These are phyloP conservation scores for Nycticorax nycticorax DNA, from an alignment of 2,113 vertebrate genomes.

Conservation along the genomic window DNA sequence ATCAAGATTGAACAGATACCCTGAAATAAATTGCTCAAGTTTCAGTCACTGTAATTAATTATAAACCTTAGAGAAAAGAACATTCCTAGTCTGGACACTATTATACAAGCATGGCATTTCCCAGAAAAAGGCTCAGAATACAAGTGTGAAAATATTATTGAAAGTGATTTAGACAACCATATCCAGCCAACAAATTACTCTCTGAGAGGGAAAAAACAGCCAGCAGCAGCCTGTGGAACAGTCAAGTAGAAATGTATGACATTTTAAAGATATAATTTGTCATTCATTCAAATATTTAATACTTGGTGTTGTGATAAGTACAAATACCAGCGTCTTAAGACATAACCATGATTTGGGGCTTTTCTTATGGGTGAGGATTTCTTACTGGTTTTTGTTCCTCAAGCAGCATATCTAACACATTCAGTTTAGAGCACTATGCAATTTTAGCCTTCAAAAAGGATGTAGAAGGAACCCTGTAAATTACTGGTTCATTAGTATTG, in stretches of 20 bases:
- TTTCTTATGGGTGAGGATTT: neutral
- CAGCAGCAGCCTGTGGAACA: neutral
- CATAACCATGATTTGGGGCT: neutral
- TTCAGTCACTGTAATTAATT: neutral
- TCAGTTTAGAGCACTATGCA: neutral
- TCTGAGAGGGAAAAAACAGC: neutral
- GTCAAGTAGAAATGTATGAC: neutral
- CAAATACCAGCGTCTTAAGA: neutral
- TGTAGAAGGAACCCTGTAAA: neutral
- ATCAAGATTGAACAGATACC: neutral
- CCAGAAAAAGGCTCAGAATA: neutral
- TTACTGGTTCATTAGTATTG: neutral
- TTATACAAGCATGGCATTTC: neutral
- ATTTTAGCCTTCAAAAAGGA: neutral
- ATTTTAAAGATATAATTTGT: neutral
- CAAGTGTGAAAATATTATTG: neutral
- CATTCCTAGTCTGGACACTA: neutral
- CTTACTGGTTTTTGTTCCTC: neutral
- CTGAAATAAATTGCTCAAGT: neutral
- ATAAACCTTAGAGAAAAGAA: neutral
- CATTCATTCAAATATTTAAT: neutral
- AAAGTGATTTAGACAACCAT: neutral
- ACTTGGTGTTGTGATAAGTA: accelerated
- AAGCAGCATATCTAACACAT: neutral
- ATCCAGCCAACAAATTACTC: neutral